Conservation (phyloP, 1,140 invertebrate genomes). For the Gryllus bimaculatus region DNA sequence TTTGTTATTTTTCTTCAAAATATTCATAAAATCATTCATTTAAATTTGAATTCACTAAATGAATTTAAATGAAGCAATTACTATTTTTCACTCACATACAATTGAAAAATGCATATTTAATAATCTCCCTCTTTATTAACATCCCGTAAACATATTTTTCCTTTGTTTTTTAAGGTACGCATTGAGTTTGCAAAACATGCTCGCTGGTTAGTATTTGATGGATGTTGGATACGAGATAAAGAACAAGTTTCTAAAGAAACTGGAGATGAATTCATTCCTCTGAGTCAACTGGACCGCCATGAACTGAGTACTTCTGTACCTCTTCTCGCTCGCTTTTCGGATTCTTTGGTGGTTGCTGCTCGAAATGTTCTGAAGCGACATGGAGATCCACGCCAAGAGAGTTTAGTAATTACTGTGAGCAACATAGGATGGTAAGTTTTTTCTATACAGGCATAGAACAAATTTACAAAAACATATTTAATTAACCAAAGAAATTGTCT, state of each 20-base stretch:
- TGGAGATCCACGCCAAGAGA: not conserved
- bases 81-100: not conserved
- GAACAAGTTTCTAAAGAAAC: not conserved
- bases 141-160: too few species aligned
- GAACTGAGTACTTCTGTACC: conserved; percentile 7
- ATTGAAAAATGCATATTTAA: not conserved
- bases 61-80: not conserved
- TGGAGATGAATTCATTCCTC: not conserved
- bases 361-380: not conserved
- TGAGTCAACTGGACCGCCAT: conserved; percentile 8
- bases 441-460: not conserved
- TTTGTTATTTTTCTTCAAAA: not conserved
- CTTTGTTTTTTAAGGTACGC: not conserved
- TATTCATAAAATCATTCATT: not conserved
- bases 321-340: not conserved
- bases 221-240: conserved; percentile 7
- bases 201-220: conserved; percentile 10
- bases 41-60: not conserved
- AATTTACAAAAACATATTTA: not conserved
- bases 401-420: conserved; percentile 8
- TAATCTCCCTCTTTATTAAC: too few species aligned
- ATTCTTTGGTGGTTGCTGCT: not conserved
- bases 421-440: conserved; percentile 11
- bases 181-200: not conserved
- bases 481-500: not conserved